A percentile compares a stretch with the other conserved stretches of the same genome.
phyloP scores from a whole-genome alignment of 2,797 vertebrate genomes.

The Scarus forsteni region DNA sequence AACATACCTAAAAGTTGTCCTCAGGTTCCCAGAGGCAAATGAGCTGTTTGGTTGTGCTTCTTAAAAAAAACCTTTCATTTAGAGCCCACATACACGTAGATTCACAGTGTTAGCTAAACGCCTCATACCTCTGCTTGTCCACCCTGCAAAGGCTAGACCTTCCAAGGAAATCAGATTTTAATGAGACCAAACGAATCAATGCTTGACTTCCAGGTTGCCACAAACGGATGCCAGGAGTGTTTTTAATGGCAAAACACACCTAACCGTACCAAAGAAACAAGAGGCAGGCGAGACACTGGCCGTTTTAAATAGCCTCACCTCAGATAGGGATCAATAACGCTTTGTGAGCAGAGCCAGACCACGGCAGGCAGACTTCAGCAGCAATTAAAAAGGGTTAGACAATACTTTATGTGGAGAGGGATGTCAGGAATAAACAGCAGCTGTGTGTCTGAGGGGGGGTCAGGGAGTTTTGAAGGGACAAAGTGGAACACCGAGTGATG shows the following conservation, averaged over 20 bases:
- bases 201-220: slow-evolving; percentile 22
- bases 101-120: slow-evolving; percentile 47
- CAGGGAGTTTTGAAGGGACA: slow-evolving; percentile 4
- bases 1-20: slow-evolving; percentile 31
- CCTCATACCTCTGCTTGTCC: slow-evolving; percentile 24
- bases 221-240: slow-evolving; percentile 23
- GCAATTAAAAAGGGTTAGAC: slow-evolving; percentile 63
- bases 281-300: slow-evolving; percentile 36
- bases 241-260: slow-evolving; percentile 43
- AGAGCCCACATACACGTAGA: slow-evolving; percentile 18
- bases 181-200: slow-evolving; percentile 62
- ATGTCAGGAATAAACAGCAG: slow-evolving; percentile 8
- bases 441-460: not conserved
- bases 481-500: slow-evolving; percentile 15
- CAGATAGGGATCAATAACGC: slow-evolving; percentile 58
- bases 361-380: slow-evolving; percentile 47
- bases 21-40: slow-evolving; percentile 25
- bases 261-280: slow-evolving; percentile 31
- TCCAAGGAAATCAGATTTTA: slow-evolving; percentile 42
- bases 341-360: slow-evolving; percentile 53
- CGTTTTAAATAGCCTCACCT: slow-evolving; percentile 57
- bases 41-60: slow-evolving; percentile 29
- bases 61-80: slow-evolving; percentile 47
- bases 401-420: slow-evolving; percentile 44
- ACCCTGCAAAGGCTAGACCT: slow-evolving; percentile 15